phyloP scores from a whole-genome alignment of 2,113 vertebrate genomes.

The Gadus macrocephalus region DNA sequence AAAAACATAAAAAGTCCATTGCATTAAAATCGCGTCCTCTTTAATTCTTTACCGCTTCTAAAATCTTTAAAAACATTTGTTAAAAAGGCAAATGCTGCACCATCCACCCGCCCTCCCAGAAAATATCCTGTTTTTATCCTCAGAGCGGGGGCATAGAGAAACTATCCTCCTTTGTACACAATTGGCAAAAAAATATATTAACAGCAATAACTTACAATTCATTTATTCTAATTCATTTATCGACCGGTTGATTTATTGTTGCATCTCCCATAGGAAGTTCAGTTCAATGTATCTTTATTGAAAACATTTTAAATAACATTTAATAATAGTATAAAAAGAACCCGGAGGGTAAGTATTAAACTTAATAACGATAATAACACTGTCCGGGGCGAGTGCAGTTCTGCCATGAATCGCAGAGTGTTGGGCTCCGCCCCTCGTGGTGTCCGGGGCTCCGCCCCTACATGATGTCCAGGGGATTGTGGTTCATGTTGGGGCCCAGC shows the following conservation, averaged over 20 bases:
- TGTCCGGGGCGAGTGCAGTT: slow-evolving; percentile 78
- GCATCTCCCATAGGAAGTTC: slow-evolving; percentile 82
- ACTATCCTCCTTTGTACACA: slow-evolving; percentile 63
- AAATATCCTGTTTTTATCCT: slow-evolving; percentile 68
- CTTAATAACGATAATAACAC: slow-evolving; percentile 66
- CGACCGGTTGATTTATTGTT: slow-evolving; percentile 66
- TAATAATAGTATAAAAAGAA: slow-evolving; percentile 64
- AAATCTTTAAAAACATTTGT: slow-evolving; percentile 75
- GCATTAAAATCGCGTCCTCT: slow-evolving; percentile 61
- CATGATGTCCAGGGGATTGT: slow-evolving; percentile 94
- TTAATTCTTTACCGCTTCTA: slow-evolving; percentile 62
- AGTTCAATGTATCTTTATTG: slow-evolving; percentile 73
- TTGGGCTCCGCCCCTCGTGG: not conserved
- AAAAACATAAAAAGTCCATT: slow-evolving; percentile 58
- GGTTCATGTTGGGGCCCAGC: slow-evolving; percentile 86
- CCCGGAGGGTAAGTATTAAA: slow-evolving; percentile 50
- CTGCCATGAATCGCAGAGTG: slow-evolving; percentile 45
- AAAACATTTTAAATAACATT: slow-evolving; percentile 78
- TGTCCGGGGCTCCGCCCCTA: slow-evolving; percentile 62
- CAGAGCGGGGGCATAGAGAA: slow-evolving; percentile 46
- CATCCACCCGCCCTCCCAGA: slow-evolving; percentile 53
- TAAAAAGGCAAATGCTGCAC: slow-evolving; percentile 67
- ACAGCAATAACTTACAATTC: slow-evolving; percentile 82
- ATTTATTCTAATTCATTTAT: slow-evolving; percentile 80
- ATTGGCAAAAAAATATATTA: slow-evolving; percentile 72